Conservation (phyloP, 2,797 vertebrate genomes). For the Tadarida brasiliensis region DNA sequence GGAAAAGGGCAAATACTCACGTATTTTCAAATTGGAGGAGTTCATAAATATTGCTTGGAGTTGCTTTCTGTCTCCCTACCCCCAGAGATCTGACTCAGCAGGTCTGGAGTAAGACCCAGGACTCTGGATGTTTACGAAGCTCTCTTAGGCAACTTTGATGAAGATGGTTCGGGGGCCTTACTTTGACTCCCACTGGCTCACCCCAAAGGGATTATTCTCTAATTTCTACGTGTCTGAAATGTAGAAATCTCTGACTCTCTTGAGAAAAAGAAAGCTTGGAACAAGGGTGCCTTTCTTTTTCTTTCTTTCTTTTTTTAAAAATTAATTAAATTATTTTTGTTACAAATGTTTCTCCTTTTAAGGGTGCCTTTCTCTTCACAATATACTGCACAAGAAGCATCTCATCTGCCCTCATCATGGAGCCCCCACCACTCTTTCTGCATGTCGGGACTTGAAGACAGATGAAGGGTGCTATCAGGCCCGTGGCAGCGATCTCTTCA, state of each 20-base stretch:
- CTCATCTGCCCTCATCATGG: background rate
- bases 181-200: slow-evolving; percentile 22
- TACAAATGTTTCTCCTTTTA: background rate
- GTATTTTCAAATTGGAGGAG: slow-evolving; percentile 28
- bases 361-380: background rate
- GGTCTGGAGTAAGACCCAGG: background rate
- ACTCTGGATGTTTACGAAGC: slow-evolving; percentile 28
- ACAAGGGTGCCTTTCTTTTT: background rate
- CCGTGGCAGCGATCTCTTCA: background rate
- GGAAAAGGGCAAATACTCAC: background rate
- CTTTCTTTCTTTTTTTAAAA: no score
- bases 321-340: no score
- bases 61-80: background rate
- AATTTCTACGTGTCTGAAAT: background rate
- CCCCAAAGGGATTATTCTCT: slow-evolving; percentile 11
- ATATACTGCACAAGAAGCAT: background rate
- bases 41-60: background rate
- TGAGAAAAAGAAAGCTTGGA: background rate
- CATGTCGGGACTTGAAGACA: background rate
- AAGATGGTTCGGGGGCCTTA: background rate
- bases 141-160: background rate
- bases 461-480: background rate
- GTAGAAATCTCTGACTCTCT: background rate
- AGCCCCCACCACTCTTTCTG: background rate
- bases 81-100: background rate